Conservation (phyloP, 2,888 invertebrate genomes). For the Stenchaetothrips biformis region DNA sequence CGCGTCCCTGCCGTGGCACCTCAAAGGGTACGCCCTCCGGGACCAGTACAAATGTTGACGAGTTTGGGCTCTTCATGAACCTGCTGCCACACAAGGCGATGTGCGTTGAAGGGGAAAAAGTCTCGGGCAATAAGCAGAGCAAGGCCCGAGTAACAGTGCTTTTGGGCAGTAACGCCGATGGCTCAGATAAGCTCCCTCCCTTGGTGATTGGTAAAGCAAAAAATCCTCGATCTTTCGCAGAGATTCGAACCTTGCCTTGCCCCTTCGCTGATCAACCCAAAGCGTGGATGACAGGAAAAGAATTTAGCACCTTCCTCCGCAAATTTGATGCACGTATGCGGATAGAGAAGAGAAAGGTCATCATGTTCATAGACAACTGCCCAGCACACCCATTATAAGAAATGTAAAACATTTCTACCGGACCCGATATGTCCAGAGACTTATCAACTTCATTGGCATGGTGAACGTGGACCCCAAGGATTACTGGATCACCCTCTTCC, state of each 20-base stretch:
- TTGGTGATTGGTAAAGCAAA: neutral
- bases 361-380: neutral
- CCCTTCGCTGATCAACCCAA: neutral
- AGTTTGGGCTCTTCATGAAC: neutral
- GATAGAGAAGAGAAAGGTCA: neutral
- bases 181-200: constrained; percentile 31
- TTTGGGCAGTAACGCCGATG: neutral
- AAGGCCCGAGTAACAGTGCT: neutral
- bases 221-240: neutral
- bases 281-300: neutral
- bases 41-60: neutral
- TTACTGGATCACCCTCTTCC: neutral
- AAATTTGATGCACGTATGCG: neutral
- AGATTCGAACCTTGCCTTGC: neutral
- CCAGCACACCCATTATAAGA: neutral
- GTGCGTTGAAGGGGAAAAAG: constrained; percentile 31
- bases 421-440: neutral
- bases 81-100: neutral
- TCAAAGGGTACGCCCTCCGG: neutral
- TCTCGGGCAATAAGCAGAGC: constrained; percentile 38
- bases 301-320: neutral
- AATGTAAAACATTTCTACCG: neutral
- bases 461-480: neutral
- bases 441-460: neutral
- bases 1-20: neutral